phyloP scores from a whole-genome alignment of 2,888 invertebrate species.

The Tetramorium bicarinatum region DNA sequence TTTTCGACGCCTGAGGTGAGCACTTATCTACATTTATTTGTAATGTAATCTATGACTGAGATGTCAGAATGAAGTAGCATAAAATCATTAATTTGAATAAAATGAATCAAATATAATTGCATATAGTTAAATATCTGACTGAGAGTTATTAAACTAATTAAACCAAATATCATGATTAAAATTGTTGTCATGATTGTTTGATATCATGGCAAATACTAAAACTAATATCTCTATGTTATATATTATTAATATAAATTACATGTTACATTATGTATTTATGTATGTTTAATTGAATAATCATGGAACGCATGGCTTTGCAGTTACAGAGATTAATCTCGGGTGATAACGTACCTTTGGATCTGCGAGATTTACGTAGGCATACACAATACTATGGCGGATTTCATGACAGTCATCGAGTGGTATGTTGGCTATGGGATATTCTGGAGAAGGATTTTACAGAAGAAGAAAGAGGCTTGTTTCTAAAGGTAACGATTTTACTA shows the following conservation, averaged over 20 bases:
- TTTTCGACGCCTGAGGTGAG: slow-evolving; percentile 96
- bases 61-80: not conserved
- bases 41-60: not conserved
- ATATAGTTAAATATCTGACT: not conserved
- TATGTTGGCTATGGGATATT: slow-evolving; percentile 99
- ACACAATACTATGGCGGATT: slow-evolving; percentile 99
- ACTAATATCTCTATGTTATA: too few species aligned
- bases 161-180: not conserved
- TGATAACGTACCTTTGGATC: slow-evolving; percentile 96
- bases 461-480: slow-evolving; percentile 96
- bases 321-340: slow-evolving; percentile 98
- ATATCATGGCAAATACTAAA: too few species aligned
- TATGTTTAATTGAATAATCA: not conserved
- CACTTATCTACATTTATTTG: slow-evolving; percentile 9
- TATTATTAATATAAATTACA: not conserved
- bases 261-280: not conserved
- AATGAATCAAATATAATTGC: not conserved
- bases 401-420: slow-evolving; percentile 98
- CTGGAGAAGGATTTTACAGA: slow-evolving; percentile 97
- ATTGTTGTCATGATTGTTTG: not conserved
- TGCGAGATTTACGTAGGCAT: slow-evolving; percentile 94
- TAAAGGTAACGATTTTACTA: slow-evolving; percentile 90
- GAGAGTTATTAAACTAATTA: not conserved
- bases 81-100: slow-evolving; percentile 9
- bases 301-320: slow-evolving; percentile 85